These are phyloP conservation scores for Porites evermanni DNA, from an alignment of 92 coral and sea anemone species.

Conservation along the genomic window DNA sequence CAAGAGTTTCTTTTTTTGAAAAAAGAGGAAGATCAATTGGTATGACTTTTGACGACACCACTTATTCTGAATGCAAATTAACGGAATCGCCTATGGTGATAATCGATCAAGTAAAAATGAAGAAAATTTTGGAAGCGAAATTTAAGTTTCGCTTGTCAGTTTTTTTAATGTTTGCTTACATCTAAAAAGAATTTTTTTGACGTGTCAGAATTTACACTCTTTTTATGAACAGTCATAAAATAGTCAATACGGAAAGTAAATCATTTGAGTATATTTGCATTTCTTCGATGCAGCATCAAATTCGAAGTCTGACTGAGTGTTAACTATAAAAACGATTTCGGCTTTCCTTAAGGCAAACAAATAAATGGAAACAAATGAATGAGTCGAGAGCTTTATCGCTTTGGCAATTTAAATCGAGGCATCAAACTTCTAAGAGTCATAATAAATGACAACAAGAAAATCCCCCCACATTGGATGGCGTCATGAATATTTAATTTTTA, in stretches of 20 bases:
- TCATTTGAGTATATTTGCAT: constrained; percentile 10
- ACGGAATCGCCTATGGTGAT: not conserved
- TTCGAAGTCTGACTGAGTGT: constrained; percentile 10
- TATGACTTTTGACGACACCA: not conserved
- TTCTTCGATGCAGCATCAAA: not conserved
- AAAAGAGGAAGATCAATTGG: not conserved
- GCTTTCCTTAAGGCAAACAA: constrained; percentile 3
- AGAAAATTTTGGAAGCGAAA: not conserved
- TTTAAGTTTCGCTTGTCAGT: not conserved
- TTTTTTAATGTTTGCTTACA: not conserved
- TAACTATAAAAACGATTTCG: not conserved
- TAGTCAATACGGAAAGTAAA: not conserved
- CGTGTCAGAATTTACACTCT: constrained; percentile 1
- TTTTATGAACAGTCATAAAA: not conserved
- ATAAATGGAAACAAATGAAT: not conserved
- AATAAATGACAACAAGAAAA: constrained; percentile 34
- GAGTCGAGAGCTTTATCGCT: not conserved
- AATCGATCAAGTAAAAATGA: not conserved
- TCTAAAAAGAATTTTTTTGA: not conserved
- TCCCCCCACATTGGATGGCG: constrained; percentile 23
- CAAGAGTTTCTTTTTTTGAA: not conserved
- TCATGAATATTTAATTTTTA: constrained; percentile 58
- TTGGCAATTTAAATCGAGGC: constrained; percentile 22
- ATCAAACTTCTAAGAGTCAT: constrained; percentile 14
- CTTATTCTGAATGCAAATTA: not conserved